Evolutionary conservation across 2,113 vertebrate species (phyloP), one percentile per base, ranked within the genome.

Genomic region (Recurvirostra avosetta): DNA sequence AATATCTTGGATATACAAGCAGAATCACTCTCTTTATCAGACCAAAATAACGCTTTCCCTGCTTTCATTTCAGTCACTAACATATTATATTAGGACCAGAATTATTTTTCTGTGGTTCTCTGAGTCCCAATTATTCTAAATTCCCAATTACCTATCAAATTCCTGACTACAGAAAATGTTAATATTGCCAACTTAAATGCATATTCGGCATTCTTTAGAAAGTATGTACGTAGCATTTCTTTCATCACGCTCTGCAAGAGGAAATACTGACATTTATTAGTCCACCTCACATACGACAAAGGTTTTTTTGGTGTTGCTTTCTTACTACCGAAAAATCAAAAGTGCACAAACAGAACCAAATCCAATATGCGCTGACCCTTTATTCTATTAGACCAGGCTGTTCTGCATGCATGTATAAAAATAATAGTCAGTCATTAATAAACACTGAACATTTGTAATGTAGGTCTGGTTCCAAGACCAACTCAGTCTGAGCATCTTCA

Each of bases 391-490:
- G 4, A 75, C 16, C 34, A 70, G 25, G 22, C 58, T 72, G 40
- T 40, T 85, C 45, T 86, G 36, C n/a, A 27, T 40, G 13, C 66
- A 68, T 4, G 9, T 50, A 52, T 65, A 65, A 90, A 87, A 93
- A 29, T 41, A 92, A 71, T 78, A 63, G 49, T 43, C 43, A 27
- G 22, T 36, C 22, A 52, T 45, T 87, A 96, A 94, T 63, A 79
- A 86, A 61, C 6, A 91, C 20, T 68, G 19, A 93, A 67, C 15
- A 71, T 90, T 63, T 87, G 53, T 80, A 92, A 71, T 29, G 52
- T 94, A 91, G 70, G 81, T 90, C 77, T 90, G 73, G 23, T 92
- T 96, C 45, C 49, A 91, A 93, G 93, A 85, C 76, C 88, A 96
- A 84, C 76, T 55, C 75, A 55, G 89, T 73, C 58, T 81, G 52